Conservation (phyloP, 1,140 invertebrate genomes). For the Gonioctena quinquepunctata region DNA sequence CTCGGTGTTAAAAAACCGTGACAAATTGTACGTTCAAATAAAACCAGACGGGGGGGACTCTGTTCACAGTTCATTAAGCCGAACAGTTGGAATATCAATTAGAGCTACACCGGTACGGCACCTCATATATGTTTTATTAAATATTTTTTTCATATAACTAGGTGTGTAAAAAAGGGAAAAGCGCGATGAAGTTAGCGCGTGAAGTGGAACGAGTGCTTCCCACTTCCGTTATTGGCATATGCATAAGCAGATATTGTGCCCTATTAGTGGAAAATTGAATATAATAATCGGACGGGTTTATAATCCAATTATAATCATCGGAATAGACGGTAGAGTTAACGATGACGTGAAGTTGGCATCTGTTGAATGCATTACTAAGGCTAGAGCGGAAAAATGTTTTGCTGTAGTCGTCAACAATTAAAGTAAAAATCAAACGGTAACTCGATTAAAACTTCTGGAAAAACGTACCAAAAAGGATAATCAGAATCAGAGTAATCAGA, state of each 20-base stretch:
- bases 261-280: neutral
- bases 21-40: conserved; percentile 22
- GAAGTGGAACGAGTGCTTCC: conserved; percentile 28
- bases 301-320: too few species aligned
- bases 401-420: too few species aligned
- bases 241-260: neutral
- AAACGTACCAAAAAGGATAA: too few species aligned
- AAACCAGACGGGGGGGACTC: conserved; percentile 8
- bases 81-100: conserved; percentile 38
- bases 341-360: too few species aligned
- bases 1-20: conserved; percentile 7
- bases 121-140: conserved; percentile 36
- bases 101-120: conserved; percentile 26
- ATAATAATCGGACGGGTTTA: too few species aligned
- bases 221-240: conserved; percentile 36
- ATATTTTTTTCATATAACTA: too few species aligned
- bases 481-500: too few species aligned
- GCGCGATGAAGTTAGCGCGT: conserved; percentile 31
- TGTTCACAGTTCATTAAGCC: conserved; percentile 28
- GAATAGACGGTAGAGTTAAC: too few species aligned
- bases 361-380: too few species aligned
- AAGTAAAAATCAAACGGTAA: too few species aligned
- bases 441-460: too few species aligned
- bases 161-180: conserved; percentile 34
- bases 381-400: too few species aligned